These are phyloP conservation scores for Coracias cyanogaster DNA, from an alignment of 2,797 vertebrate species.

Conservation along the genomic window DNA sequence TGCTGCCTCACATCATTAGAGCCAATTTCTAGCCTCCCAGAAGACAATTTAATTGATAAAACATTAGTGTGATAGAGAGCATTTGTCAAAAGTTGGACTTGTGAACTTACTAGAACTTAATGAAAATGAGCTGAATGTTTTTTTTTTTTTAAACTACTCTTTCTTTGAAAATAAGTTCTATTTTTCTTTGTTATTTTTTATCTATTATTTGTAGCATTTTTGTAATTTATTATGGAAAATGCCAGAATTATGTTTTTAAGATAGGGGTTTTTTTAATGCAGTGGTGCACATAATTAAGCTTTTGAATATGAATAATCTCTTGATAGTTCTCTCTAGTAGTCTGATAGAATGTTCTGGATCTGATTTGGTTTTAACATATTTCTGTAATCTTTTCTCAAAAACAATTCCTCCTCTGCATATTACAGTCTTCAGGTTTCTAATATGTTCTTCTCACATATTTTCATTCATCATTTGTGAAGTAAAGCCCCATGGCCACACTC, in stretches of 20 bases:
- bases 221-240: not conserved
- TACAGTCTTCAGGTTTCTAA: not conserved
- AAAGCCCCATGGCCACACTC: not conserved
- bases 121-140: not conserved
- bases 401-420: not conserved
- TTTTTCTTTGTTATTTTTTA: not conserved
- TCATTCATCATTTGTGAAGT: not conserved
- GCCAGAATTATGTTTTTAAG: accelerated
- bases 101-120: not conserved
- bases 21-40: conserved; percentile 32
- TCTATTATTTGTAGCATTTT: not conserved
- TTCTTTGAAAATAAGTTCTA: not conserved
- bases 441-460: not conserved
- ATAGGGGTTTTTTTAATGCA: not conserved
- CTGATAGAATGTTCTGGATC: not conserved
- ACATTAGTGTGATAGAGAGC: not conserved
- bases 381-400: not conserved
- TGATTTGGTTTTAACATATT: not conserved
- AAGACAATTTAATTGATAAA: conserved; percentile 63
- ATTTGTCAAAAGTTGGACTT: conserved; percentile 29
- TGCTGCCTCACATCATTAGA: conserved; percentile 41
- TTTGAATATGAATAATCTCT: not conserved
- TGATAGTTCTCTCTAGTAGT: not conserved
- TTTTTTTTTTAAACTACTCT: not conserved
- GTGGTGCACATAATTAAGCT: not conserved